A percentile compares a stretch with the other conserved stretches of the same genome.
phyloP scores from a whole-genome alignment of 2,888 invertebrate species.

The Poecilus cupreus region DNA sequence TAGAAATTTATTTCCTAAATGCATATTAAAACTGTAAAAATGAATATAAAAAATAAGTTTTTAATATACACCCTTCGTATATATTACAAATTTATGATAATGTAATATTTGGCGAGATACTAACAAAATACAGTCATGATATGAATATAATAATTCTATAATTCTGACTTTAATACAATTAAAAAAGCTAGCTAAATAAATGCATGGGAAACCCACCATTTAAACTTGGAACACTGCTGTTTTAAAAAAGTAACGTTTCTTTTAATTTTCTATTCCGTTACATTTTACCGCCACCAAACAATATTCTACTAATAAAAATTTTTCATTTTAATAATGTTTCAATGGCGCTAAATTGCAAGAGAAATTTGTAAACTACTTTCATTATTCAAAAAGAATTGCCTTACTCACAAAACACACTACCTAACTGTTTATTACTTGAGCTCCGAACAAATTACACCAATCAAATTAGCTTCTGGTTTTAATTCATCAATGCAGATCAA shows the following conservation, averaged over 20 bases:
- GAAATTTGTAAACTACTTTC: neutral
- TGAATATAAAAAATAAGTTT: neutral
- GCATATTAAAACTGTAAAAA: neutral
- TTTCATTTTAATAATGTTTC: neutral
- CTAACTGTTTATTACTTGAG: slow-evolving; percentile 24
- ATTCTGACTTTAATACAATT: neutral
- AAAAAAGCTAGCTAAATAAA: slow-evolving; percentile 49
- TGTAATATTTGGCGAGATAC: slow-evolving; percentile 23
- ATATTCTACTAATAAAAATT: neutral
- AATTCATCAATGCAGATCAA: slow-evolving; percentile 73
- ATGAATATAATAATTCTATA: slow-evolving; percentile 10
- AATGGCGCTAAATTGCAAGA: neutral
- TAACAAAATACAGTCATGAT: slow-evolving; percentile 30
- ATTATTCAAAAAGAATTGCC: neutral
- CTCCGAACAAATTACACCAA: slow-evolving; percentile 8
- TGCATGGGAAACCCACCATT: slow-evolving; percentile 1
- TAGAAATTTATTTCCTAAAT: slow-evolving; percentile 4
- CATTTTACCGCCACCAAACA: slow-evolving; percentile 1
- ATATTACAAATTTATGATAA: neutral
- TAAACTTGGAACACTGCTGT: slow-evolving; percentile 34
- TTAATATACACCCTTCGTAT: neutral
- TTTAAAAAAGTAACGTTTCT: neutral
- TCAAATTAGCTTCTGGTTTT: neutral
- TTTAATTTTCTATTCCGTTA: neutral
- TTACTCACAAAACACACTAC: slow-evolving; percentile 14